These are phyloP conservation scores for Datnioides undecimradiatus DNA, from an alignment of 2,113 vertebrate genomes.

Conservation along the genomic window DNA sequence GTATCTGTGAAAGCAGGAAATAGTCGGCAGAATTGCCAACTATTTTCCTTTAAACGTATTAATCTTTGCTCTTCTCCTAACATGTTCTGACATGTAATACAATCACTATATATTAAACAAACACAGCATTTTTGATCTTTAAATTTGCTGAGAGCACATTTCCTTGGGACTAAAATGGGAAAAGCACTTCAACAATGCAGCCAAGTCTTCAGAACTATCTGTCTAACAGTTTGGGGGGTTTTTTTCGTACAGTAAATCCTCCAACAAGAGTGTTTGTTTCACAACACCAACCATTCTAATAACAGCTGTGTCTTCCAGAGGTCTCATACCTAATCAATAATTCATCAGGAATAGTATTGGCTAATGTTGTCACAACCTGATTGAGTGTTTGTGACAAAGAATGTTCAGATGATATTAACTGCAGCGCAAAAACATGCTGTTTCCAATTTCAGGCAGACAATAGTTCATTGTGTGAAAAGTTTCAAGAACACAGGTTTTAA, in stretches of 20 bases:
- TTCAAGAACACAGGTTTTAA: slow-evolving; percentile 4
- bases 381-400: slow-evolving; percentile 31
- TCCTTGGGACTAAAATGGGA: not conserved
- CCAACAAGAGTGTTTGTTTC: slow-evolving; percentile 31
- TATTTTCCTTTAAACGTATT: not conserved
- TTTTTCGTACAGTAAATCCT: not conserved
- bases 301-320: slow-evolving; percentile 29
- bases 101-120: not conserved
- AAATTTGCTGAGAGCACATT: not conserved
- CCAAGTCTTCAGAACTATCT: not conserved
- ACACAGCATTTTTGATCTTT: not conserved
- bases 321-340: slow-evolving; percentile 49
- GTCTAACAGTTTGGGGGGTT: not conserved
- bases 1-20: slow-evolving; percentile 18
- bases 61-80: not conserved
- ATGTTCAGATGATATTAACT: not conserved
- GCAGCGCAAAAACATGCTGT: slow-evolving; percentile 3
- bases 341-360: slow-evolving; percentile 16
- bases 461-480: not conserved
- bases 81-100: not conserved
- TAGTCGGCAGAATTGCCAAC: not conserved
- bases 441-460: slow-evolving; percentile 13
- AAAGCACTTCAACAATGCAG: not conserved
- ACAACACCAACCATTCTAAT: not conserved
- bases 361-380: slow-evolving; percentile 41